phyloP scores from a whole-genome alignment of 2,113 vertebrate genomes.

The Sakesphorus luctuosus region DNA sequence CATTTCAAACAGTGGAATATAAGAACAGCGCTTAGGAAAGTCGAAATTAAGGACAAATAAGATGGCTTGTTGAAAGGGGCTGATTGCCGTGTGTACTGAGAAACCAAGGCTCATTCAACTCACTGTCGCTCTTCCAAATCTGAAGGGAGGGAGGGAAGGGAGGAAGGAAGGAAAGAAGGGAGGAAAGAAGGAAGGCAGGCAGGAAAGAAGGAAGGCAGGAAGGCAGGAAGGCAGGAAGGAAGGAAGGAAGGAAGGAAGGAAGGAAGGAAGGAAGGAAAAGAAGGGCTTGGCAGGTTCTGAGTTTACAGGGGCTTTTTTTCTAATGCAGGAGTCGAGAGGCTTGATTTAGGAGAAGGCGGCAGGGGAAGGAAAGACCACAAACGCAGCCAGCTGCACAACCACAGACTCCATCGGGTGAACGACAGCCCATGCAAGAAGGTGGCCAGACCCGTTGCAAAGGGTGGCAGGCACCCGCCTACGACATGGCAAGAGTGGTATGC shows the following conservation, averaged over 20 bases:
- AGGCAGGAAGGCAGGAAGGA: too few relatives aligned
- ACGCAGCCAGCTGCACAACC: not conserved
- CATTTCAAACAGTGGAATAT: constrained; percentile 34
- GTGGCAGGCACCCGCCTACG: not conserved
- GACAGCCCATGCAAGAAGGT: not conserved
- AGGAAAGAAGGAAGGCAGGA: too few relatives aligned
- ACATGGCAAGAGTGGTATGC: too few relatives aligned
- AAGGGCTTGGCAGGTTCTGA: not conserved
- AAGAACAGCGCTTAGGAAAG: constrained; percentile 1
- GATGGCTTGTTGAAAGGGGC: not conserved
- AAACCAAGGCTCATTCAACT: not conserved
- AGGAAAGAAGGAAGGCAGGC: too few relatives aligned
- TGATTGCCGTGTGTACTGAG: not conserved
- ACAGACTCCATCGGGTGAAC: not conserved
- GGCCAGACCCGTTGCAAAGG: not conserved
- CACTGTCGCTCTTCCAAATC: not conserved
- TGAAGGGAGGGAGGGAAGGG: not conserved
- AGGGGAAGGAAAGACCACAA: not conserved
- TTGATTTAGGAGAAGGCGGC: not conserved
- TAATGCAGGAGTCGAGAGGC: not conserved
- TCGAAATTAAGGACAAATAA: constrained; percentile 40
- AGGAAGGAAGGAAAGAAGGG: too few relatives aligned
- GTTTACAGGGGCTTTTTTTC: not conserved
- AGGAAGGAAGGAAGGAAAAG: too few relatives aligned
- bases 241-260: too few relatives aligned